Conservation (phyloP, 1,140 invertebrate genomes). For the Drosophila yakuba region DNA sequence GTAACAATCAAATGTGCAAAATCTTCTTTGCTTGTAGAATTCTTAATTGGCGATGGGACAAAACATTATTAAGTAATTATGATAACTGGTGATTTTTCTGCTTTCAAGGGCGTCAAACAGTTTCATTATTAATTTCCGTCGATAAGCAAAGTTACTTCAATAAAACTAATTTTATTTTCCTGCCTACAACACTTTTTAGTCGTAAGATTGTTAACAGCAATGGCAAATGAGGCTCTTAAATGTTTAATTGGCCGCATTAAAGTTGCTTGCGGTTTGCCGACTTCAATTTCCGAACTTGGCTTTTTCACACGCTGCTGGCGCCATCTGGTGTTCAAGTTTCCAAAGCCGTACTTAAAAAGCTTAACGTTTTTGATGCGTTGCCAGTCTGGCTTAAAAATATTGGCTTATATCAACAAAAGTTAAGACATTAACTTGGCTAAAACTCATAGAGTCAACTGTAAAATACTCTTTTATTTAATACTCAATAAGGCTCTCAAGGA, state of each 20-base stretch:
- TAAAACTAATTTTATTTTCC: slow-evolving; percentile 12
- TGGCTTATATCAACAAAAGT: background rate
- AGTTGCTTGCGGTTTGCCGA: slow-evolving; percentile 5
- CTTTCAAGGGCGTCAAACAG: slow-evolving; percentile 25
- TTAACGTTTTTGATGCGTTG: background rate
- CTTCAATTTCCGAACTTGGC: background rate
- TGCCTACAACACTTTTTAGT: slow-evolving; percentile 17
- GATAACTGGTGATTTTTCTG: slow-evolving; percentile 4
- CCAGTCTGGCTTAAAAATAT: slow-evolving; percentile 22
- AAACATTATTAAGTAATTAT: slow-evolving; percentile 43
- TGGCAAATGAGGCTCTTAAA: slow-evolving; percentile 52
- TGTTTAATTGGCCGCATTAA: slow-evolving; percentile 53
- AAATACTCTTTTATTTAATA: too few relatives aligned
- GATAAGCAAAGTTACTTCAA: background rate
- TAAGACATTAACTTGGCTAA: background rate
- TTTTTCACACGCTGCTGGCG: slow-evolving; percentile 24
- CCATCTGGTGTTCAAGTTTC: slow-evolving; percentile 43
- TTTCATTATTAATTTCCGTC: slow-evolving; percentile 33
- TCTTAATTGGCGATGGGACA: slow-evolving; percentile 42
- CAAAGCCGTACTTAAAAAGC: slow-evolving; percentile 44
- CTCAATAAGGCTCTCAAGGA: too few relatives aligned
- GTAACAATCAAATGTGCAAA: slow-evolving; percentile 50
- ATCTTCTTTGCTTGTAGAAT: slow-evolving; percentile 29
- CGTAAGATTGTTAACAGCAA: slow-evolving; percentile 34
- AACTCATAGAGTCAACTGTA: background rate